Conservation (phyloP, 2,888 invertebrate genomes). For the Spisula solida region DNA sequence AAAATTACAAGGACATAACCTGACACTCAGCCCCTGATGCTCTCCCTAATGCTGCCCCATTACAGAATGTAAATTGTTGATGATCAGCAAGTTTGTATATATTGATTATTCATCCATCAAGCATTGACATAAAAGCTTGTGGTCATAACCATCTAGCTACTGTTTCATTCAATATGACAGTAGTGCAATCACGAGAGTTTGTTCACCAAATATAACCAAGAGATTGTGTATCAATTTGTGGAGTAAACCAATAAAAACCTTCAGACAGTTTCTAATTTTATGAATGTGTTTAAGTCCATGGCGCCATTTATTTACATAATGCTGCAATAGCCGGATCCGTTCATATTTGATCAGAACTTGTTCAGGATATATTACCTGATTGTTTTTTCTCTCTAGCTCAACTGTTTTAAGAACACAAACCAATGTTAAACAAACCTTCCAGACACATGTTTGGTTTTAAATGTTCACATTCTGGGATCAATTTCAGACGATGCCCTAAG, state of each 20-base stretch:
- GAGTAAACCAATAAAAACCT: slow-evolving; percentile 41
- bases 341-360: slow-evolving; percentile 14
- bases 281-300: slow-evolving; percentile 42
- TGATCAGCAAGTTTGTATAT: slow-evolving; percentile 31
- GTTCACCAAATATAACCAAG: slow-evolving; percentile 44
- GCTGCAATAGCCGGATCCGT: not conserved
- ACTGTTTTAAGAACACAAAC: slow-evolving; percentile 9
- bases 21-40: not conserved
- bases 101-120: slow-evolving; percentile 47
- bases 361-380: slow-evolving; percentile 1
- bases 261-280: slow-evolving; percentile 34
- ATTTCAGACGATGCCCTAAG: slow-evolving; percentile 11
- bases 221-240: slow-evolving; percentile 49
- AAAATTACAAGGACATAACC: not conserved
- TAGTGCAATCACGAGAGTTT: slow-evolving; percentile 31
- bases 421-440: not conserved
- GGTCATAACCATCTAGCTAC: slow-evolving; percentile 24
- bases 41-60: not conserved
- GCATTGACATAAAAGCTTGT: slow-evolving; percentile 25
- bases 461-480: slow-evolving; percentile 7
- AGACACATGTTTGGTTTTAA: slow-evolving; percentile 1
- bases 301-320: slow-evolving; percentile 53
- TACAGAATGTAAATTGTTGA: slow-evolving; percentile 41
- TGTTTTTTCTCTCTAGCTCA: not conserved
- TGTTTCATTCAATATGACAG: slow-evolving; percentile 20